Evolutionary conservation across 2,113 vertebrate genomes (phyloP).

Genomic region (Oxyura jamaicensis): DNA sequence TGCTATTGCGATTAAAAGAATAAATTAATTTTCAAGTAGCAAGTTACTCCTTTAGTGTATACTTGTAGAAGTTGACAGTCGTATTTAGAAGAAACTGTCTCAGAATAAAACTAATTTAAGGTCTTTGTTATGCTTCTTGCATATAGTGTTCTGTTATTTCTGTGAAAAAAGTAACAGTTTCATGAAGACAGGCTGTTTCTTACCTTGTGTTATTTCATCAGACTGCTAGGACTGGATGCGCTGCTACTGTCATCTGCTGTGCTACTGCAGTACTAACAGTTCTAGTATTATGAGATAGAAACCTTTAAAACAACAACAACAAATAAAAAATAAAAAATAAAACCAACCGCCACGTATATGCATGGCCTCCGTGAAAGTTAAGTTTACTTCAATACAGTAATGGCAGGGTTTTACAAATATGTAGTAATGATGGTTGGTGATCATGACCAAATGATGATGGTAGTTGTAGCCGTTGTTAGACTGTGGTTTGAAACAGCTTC

Average conservation of each 20-base stretch:
- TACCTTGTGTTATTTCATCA: background rate
- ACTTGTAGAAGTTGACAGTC: background rate
- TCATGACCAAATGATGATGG: background rate
- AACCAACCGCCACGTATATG: rapidly evolving
- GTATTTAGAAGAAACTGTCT: background rate
- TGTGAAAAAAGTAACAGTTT: background rate
- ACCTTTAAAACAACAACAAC: background rate
- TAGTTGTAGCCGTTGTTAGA: background rate
- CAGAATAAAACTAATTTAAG: background rate
- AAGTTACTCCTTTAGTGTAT: background rate
- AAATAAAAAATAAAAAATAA: background rate
- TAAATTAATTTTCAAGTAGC: background rate
- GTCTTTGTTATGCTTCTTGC: background rate
- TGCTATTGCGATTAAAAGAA: background rate
- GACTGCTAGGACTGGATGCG: background rate
- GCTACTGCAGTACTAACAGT: background rate
- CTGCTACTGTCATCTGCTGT: background rate
- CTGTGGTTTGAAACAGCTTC: background rate
- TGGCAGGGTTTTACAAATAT: background rate
- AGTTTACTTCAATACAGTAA: background rate
- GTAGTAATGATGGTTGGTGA: background rate
- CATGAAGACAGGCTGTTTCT: background rate
- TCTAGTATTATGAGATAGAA: background rate
- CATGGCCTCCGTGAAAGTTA: background rate
- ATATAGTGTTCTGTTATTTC: background rate